Conservation (phyloP, 2,888 invertebrate species). For the Pyrrhopygopsis socrates region DNA sequence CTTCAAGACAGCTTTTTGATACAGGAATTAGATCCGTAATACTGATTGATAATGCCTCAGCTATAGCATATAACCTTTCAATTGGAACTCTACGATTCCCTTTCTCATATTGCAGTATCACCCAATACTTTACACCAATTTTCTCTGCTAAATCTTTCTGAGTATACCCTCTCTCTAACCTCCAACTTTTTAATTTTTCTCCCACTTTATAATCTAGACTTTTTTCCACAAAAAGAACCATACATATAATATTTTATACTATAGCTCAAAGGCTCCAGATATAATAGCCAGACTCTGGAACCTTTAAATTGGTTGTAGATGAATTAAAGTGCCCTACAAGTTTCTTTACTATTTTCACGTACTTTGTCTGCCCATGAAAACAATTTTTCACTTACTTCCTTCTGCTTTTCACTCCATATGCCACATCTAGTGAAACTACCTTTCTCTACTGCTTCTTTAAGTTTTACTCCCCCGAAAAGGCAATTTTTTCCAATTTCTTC, state of each 20-base stretch:
- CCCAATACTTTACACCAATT: slow-evolving; percentile 26
- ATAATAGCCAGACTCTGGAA: slow-evolving; percentile 7
- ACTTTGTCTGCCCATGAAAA: slow-evolving; percentile 1
- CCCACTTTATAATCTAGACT: neutral
- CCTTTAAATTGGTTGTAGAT: slow-evolving; percentile 5
- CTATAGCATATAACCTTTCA: slow-evolving; percentile 15
- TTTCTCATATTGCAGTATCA: slow-evolving; percentile 10
- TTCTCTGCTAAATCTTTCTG: too few species aligned
- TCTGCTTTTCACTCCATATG: slow-evolving; percentile 34
- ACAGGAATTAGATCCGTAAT: slow-evolving; percentile 31
- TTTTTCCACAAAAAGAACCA: slow-evolving; percentile 13
- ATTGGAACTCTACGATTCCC: slow-evolving; percentile 3
- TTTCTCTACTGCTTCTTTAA: slow-evolving; percentile 35
- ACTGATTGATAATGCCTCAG: slow-evolving; percentile 33
- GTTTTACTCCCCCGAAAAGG: slow-evolving; percentile 16
- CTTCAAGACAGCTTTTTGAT: slow-evolving; percentile 12
- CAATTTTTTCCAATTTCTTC: slow-evolving; percentile 37
- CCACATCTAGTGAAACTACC: slow-evolving; percentile 39
- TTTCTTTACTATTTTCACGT: slow-evolving; percentile 30
- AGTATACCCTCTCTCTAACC: slow-evolving; percentile 21
- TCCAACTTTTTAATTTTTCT: neutral
- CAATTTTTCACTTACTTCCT: slow-evolving; percentile 19
- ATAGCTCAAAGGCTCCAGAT: neutral
- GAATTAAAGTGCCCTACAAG: slow-evolving; percentile 27
- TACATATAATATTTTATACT: slow-evolving; percentile 18